Conservation (phyloP, 2,888 invertebrate species). For the Falcaria lacertinaria region DNA sequence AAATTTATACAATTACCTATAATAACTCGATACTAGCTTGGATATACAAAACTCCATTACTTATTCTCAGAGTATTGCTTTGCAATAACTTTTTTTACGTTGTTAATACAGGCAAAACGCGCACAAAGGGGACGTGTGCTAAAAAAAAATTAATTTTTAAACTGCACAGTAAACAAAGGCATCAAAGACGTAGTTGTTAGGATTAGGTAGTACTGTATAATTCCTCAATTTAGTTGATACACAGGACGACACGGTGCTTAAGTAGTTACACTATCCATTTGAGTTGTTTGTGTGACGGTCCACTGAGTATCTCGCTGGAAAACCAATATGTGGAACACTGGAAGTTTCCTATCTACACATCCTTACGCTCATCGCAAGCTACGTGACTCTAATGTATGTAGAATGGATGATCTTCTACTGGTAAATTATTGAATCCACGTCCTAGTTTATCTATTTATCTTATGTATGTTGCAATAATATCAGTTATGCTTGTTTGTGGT, state of each 20-base stretch:
- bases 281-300: background rate
- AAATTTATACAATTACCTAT: too few species aligned
- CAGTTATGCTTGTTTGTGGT: too few species aligned
- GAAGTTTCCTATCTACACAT: background rate
- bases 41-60: too few species aligned
- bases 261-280: background rate
- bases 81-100: too few species aligned
- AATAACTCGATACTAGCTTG: too few species aligned
- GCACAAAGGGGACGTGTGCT: too few species aligned
- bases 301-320: background rate
- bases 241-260: background rate
- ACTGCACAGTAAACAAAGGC: background rate
- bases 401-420: background rate
- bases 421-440: background rate
- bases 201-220: background rate
- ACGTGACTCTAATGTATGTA: background rate
- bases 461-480: too few species aligned
- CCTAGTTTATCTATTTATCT: too few species aligned
- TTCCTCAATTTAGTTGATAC: background rate
- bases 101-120: too few species aligned
- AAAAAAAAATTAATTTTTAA: background rate
- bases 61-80: too few species aligned
- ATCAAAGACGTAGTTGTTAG: background rate
- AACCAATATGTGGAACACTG: background rate
- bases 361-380: background rate